phyloP scores from a whole-genome alignment of 2,113 vertebrate genomes.

The Orycteropus afer region DNA sequence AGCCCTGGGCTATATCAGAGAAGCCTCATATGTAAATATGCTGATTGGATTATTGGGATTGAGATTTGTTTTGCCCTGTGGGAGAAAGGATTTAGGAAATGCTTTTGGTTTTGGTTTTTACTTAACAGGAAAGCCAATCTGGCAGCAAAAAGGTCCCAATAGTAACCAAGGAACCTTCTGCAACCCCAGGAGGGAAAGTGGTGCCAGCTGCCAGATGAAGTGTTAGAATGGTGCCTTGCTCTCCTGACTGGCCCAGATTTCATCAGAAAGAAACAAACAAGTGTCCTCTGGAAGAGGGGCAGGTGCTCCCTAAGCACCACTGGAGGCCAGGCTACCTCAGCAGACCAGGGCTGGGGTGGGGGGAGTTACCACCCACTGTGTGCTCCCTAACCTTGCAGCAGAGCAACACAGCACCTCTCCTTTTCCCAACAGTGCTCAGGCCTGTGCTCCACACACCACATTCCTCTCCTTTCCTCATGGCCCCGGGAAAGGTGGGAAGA shows the following conservation, averaged over 20 bases:
- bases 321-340: background rate
- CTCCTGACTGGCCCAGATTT: background rate
- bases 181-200: background rate
- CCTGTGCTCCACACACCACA: background rate
- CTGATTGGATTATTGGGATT: background rate
- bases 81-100: background rate
- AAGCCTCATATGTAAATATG: accelerated
- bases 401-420: background rate
- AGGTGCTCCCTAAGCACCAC: background rate
- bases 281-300: background rate
- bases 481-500: background rate
- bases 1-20: background rate
- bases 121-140: background rate
- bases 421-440: background rate
- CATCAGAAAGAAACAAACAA: conserved; percentile 51
- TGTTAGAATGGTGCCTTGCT: background rate
- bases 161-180: accelerated
- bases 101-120: background rate
- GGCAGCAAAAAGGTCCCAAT: background rate
- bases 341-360: accelerated
- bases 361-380: background rate
- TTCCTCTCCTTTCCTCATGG: background rate
- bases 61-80: accelerated
- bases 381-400: background rate
- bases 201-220: background rate